phyloP scores from a whole-genome alignment of 2,797 vertebrate genomes.

The Falco berigora region DNA sequence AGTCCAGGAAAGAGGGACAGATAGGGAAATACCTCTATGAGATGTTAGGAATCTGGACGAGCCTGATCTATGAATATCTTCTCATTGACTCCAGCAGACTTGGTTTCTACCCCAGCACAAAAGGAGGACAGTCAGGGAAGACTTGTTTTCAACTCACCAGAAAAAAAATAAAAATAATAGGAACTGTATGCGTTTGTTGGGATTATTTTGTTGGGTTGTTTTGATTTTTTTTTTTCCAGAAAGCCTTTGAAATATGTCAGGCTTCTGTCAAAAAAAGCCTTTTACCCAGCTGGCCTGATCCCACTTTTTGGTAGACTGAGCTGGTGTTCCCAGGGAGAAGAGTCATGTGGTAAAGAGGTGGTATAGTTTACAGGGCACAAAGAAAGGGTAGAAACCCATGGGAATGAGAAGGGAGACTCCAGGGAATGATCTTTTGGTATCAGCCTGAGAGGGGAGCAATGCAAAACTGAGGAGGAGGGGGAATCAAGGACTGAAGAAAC shows the following conservation, averaged over 20 bases:
- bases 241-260: not conserved
- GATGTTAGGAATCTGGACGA: not conserved
- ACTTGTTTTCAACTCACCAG: not conserved
- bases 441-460: not conserved
- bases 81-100: not conserved
- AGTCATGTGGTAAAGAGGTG: not conserved
- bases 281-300: not conserved
- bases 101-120: not conserved
- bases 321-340: not conserved
- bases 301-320: not conserved
- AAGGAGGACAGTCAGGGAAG: not conserved
- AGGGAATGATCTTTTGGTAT: not conserved
- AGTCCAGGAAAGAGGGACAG: constrained; percentile 25
- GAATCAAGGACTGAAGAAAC: not conserved
- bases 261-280: not conserved
- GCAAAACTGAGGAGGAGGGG: not conserved
- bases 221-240: not conserved
- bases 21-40: constrained; percentile 50
- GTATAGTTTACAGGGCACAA: not conserved
- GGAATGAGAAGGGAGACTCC: not conserved
- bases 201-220: not conserved
- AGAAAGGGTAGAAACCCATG: not conserved
- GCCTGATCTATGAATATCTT: not conserved
- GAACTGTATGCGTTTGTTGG: not conserved
- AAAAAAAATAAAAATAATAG: not conserved